Conservation (phyloP, 2,797 vertebrate genomes). For the Smutsia temminckii region DNA sequence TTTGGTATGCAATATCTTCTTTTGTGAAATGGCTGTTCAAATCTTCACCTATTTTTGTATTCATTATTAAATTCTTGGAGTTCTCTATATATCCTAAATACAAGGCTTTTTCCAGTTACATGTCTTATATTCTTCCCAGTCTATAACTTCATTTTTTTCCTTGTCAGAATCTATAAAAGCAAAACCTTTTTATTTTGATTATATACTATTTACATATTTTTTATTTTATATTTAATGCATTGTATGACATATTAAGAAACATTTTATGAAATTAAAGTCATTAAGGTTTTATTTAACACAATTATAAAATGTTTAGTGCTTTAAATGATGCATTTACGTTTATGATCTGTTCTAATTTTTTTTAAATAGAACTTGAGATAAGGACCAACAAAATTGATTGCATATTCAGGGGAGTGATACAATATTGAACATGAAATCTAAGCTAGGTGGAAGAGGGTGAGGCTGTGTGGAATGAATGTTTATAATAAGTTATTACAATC, state of each 20-base stretch:
- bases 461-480: background rate
- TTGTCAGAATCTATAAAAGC: background rate
- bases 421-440: background rate
- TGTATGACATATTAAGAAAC: background rate
- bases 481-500: background rate
- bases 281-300: background rate
- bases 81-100: background rate
- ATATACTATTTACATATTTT: background rate
- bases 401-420: background rate
- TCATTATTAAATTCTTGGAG: background rate
- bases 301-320: background rate
- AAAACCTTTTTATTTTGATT: background rate
- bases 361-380: background rate
- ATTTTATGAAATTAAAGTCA: background rate
- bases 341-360: background rate
- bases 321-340: background rate
- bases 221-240: background rate
- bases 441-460: background rate
- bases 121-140: background rate
- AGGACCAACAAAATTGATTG: background rate
- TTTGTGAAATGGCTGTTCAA: background rate
- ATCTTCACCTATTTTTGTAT: background rate
- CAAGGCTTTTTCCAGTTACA: background rate
- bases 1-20: background rate
- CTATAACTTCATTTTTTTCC: background rate